Conservation (phyloP, 2,113 vertebrate genomes). For the Rhynchomys soricoides region DNA sequence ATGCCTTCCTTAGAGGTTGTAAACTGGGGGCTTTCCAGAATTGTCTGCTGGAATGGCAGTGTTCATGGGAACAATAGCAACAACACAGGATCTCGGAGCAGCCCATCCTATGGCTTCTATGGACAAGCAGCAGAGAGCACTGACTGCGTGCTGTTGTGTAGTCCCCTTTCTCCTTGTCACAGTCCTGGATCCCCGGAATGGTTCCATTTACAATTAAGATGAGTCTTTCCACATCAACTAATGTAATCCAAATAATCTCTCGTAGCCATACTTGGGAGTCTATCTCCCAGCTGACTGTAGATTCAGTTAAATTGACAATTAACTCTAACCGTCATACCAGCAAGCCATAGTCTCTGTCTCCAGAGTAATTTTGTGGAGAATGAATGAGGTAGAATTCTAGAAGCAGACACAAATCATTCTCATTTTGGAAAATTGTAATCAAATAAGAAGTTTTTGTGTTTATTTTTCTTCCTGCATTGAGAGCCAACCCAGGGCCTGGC, state of each 20-base stretch:
- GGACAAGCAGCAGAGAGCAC: background rate
- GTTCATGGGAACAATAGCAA: background rate
- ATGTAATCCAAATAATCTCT: background rate
- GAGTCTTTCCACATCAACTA: background rate
- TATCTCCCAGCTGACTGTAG: background rate
- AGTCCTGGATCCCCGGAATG: too few species aligned
- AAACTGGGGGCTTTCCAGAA: background rate
- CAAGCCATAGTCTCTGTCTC: conserved; percentile 21
- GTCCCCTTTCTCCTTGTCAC: background rate
- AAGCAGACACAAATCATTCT: background rate
- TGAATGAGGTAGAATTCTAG: conserved; percentile 26
- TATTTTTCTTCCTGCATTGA: background rate
- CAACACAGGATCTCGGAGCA: background rate
- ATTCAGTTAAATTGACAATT: background rate
- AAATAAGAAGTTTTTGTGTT: background rate
- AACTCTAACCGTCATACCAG: background rate
- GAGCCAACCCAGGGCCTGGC: background rate
- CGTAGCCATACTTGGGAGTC: too few species aligned
- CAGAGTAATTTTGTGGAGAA: background rate
- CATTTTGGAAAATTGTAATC: background rate
- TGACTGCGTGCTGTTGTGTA: fast-evolving
- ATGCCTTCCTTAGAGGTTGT: background rate
- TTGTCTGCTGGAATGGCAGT: background rate
- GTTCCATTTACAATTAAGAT: background rate
- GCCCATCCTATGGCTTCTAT: background rate